phyloP scores from a whole-genome alignment of 2,888 invertebrate species.

The Cryptophagus acutangulus region DNA sequence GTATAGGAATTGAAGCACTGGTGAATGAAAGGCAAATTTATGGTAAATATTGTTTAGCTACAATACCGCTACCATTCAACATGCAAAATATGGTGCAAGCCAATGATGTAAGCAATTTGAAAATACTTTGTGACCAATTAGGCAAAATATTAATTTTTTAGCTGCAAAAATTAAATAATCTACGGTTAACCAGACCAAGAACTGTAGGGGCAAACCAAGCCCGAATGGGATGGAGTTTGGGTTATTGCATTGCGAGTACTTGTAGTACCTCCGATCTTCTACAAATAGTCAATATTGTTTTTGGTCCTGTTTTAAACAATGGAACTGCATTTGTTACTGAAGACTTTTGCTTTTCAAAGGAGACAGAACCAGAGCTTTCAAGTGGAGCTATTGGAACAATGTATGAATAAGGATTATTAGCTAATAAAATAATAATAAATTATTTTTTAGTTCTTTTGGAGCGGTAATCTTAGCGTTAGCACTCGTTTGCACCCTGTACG shows the following conservation, averaged over 20 bases:
- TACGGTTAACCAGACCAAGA: neutral
- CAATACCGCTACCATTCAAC: neutral
- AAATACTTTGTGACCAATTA: no score
- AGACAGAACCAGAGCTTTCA: slow-evolving; percentile 11
- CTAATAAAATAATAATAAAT: neutral
- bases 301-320: neutral
- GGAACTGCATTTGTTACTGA: slow-evolving; percentile 5
- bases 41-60: slow-evolving; percentile 15
- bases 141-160: no score
- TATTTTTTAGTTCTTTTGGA: neutral
- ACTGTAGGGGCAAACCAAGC: neutral
- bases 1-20: slow-evolving; percentile 9
- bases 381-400: slow-evolving; percentile 14
- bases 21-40: slow-evolving; percentile 1
- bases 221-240: slow-evolving; percentile 1
- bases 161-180: neutral
- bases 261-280: slow-evolving; percentile 13
- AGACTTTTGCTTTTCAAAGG: slow-evolving; percentile 15
- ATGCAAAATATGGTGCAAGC: no score
- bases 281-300: neutral
- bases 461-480: neutral
- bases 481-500: slow-evolving; percentile 6
- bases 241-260: slow-evolving; percentile 11
- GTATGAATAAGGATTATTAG: neutral
- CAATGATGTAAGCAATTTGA: no score